These are phyloP conservation scores for Pedionomus torquatus DNA, from an alignment of 2,113 vertebrate genomes.

Conservation along the genomic window DNA sequence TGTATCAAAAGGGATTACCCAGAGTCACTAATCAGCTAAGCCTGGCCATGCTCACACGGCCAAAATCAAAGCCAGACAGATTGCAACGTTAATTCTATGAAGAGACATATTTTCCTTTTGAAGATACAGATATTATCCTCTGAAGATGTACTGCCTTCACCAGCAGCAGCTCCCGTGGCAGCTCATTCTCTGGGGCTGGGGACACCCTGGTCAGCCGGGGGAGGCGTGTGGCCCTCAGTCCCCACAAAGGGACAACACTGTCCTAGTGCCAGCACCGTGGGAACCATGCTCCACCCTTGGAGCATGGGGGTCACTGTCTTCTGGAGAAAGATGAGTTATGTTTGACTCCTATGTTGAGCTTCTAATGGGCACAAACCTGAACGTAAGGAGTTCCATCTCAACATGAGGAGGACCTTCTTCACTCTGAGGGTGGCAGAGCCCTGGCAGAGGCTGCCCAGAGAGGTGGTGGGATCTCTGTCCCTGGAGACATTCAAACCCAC, in stretches of 20 bases:
- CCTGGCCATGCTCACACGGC: rapidly evolving
- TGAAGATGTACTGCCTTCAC: not conserved
- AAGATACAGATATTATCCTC: not conserved
- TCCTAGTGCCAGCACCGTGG: not conserved
- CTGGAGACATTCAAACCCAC: no score
- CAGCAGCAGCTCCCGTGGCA: not conserved
- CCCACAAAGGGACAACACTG: not conserved
- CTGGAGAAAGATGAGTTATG: rapidly evolving
- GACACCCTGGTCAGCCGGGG: not conserved
- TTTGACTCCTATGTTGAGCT: not conserved
- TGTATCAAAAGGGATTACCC: not conserved
- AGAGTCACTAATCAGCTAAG: rapidly evolving
- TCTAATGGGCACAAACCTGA: no score
- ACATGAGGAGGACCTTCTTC: no score
- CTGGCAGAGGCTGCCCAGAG: no score
- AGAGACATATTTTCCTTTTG: rapidly evolving
- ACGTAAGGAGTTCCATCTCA: no score
- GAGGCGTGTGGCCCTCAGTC: not conserved
- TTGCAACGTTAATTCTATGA: not conserved
- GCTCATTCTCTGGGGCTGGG: not conserved
- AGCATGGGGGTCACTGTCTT: not conserved
- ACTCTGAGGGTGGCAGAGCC: no score
- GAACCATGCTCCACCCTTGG: not conserved
- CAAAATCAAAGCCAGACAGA: rapidly evolving
- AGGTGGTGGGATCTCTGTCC: no score